Evolutionary conservation across 92 coral and sea anemone species (phyloP), one percentile per base, ranked within the genome.

Genomic region (Umimayanthus chanpuru): DNA sequence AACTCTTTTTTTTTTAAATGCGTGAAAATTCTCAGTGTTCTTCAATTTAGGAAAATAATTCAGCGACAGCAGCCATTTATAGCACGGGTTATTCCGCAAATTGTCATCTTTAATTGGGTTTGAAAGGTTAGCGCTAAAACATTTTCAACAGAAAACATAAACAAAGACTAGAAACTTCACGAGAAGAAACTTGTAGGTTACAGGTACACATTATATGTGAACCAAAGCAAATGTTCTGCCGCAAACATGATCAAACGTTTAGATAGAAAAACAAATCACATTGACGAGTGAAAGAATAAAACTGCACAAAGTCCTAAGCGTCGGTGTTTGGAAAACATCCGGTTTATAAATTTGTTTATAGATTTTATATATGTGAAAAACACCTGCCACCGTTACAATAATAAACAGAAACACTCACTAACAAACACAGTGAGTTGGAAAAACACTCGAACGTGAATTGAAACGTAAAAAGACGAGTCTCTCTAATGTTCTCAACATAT

Each of bases 341-440:
- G 16, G n/a, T 73, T 26, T 10, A 25, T 25, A 16, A 77, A 30
- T 5, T 75, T 56, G 82, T 50, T 47, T 47, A 43, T 29, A 18
- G 53, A 30, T 73, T 73, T 20, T 73, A 36, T 32, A 79, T 26
- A 14, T 50, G 9, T 26, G 5, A 2, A 26, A 79, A 79, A 47
- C 82, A 79, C 82, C 82, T 79, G 82, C 40, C 82, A 79, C 82
- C 40, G 82, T 49, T 79, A 79, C 82, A 50, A 79, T 38, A 79
- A 50, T 32, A 79, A 79, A 49, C 40, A 79, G 43, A 79, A 29
- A 3, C 23, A 26, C 43, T 49, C 38, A 53, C 36, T 25, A 7
- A 56, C 20, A 49, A n/a, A 79, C 40, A 47, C 43, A 11, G 18
- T 26, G 39, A 25, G 65, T 9, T 29, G 4, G 32, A 7, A 77